Evolutionary conservation across 2,113 vertebrate genomes (phyloP).

Genomic region (Damaliscus lunatus): DNA sequence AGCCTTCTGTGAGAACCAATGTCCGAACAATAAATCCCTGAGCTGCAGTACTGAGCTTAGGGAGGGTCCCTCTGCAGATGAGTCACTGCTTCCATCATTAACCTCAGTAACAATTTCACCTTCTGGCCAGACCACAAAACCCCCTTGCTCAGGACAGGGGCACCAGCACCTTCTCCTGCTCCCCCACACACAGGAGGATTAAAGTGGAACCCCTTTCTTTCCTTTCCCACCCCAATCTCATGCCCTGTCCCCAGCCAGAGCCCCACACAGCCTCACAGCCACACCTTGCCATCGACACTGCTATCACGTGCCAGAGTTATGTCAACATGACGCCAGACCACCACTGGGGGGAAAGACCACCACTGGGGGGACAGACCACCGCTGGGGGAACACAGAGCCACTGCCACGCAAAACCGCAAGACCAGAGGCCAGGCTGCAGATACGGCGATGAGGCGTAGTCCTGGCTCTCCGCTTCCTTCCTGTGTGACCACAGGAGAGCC

Average conservation of each 20-base stretch:
- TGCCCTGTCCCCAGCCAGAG: neutral
- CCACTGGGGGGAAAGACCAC: neutral
- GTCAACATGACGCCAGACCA: neutral
- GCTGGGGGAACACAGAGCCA: neutral
- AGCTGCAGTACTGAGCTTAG: neutral
- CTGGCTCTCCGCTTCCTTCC: neutral
- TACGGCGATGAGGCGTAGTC: rapidly evolving
- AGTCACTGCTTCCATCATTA: neutral
- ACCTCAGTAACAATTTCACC: neutral
- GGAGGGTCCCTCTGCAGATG: neutral
- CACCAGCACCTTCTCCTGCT: neutral
- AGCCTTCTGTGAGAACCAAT: neutral
- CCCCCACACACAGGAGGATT: neutral
- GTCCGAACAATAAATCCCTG: rapidly evolving
- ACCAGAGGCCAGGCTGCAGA: neutral
- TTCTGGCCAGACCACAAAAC: neutral
- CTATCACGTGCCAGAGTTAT: rapidly evolving
- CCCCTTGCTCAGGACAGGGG: neutral
- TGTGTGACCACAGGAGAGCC: neutral
- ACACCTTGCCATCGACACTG: neutral
- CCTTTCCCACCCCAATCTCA: neutral
- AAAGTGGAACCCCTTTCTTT: neutral
- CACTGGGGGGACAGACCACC: neutral
- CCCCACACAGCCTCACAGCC: neutral
- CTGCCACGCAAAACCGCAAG: neutral